A percentile compares a stretch with the other conserved stretches of the same genome.
These are phyloP conservation scores for Bostrychus sinensis DNA, from an alignment of 2,113 vertebrate species.

Conservation along the genomic window DNA sequence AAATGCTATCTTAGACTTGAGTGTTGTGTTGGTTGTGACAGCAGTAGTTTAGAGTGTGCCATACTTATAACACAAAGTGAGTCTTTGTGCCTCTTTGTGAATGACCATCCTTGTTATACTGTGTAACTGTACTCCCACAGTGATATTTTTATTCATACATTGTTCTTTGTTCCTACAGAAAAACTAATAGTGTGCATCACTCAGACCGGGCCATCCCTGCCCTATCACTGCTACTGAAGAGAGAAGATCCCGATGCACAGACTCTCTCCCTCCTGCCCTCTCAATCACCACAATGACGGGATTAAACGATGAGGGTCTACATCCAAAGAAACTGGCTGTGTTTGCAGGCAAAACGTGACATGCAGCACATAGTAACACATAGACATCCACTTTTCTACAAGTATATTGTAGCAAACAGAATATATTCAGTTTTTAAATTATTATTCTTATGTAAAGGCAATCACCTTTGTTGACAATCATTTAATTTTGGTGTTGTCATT, in stretches of 20 bases:
- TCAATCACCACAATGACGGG: constrained; percentile 41
- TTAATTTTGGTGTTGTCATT: constrained; percentile 58
- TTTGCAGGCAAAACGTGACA: constrained; percentile 45
- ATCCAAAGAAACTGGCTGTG: constrained; percentile 74
- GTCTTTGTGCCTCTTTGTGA: constrained; percentile 27
- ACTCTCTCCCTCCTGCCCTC: constrained; percentile 18
- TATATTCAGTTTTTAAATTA: constrained; percentile 65
- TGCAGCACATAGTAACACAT: constrained; percentile 18
- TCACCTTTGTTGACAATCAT: constrained; percentile 78
- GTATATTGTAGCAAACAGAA: constrained; percentile 70
- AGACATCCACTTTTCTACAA: constrained; percentile 30
- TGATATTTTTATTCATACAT: background rate
- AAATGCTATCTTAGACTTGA: background rate
- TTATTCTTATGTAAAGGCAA: constrained; percentile 70
- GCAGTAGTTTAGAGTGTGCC: constrained; percentile 30
- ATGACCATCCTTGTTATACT: background rate
- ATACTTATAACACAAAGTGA: constrained; percentile 42
- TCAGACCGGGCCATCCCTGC: constrained; percentile 73
- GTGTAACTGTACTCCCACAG: background rate
- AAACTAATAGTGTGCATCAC: constrained; percentile 84
- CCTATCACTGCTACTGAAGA: constrained; percentile 81
- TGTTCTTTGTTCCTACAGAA: constrained; percentile 63
- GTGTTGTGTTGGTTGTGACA: constrained; percentile 34
- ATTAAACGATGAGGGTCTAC: constrained; percentile 50
- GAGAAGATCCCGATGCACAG: constrained; percentile 58